Base-by-base conservation (phyloP, 53 echinoderm and acorn worm species). In the Astropecten irregularis region DNA sequence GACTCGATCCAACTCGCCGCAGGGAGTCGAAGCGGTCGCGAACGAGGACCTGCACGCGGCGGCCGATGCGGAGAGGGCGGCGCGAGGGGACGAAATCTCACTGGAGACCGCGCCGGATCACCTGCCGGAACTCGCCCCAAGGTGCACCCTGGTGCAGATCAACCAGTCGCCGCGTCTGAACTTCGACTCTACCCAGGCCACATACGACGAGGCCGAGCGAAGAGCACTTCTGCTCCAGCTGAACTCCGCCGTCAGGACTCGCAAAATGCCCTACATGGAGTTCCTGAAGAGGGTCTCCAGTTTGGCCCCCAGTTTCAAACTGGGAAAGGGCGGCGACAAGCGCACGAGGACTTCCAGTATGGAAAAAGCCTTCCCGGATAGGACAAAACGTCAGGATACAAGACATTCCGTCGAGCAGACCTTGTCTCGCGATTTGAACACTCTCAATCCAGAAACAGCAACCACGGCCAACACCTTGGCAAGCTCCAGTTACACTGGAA, bases 221-320 rank as follows among this genome's bases (percentile, higher is more conserved):
- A 93, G 89, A 57, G 60, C 84, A 15, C 68, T 93, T 10, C 68
- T 93, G 1, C 71, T 68, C 51, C 74, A 77, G 42, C 87, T 86
- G 52, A 82, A 82, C 53, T 79, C 93, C 21, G 77, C 81, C 2
- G 93, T 93, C 0, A 76, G 93, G 8, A 66, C 77, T 14, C 87
- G 93, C 6, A 86, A 83, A 68, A 93, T 93, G 37, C 72, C 90
- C 4, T 90, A 93, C 68, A 50, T 70, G 15, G 93, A 93, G 55
- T 93, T 90, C 62, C 83, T 93, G 33, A 69, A 50, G 5, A 84
- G 84, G 57, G 84, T 93, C n/a, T 93, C 93, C n/a, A 76, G 84
- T 18, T 87, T 93, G 77, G 84, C 93, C n/a, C 76, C 84, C 28
- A 73, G 83, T 57, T 57, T 69, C 19, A 69, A 57, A 40, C 40